phyloP scores from a whole-genome alignment of 2,888 invertebrate species.

The Gortyna flavago region DNA sequence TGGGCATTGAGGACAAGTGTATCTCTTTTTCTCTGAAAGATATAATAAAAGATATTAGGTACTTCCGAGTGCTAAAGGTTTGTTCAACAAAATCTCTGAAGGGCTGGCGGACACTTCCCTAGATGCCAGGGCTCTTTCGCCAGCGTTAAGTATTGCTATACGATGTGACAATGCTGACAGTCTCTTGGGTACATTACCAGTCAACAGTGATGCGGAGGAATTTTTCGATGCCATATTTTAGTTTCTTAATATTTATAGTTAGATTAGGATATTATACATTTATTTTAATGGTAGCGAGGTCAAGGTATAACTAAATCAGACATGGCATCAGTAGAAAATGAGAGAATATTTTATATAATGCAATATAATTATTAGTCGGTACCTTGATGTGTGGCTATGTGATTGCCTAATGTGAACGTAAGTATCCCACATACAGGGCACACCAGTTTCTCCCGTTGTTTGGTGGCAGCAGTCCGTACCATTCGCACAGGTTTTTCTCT shows the following conservation, averaged over 20 bases:
- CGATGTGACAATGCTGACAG: too few relatives aligned
- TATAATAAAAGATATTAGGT: slow-evolving; percentile 15
- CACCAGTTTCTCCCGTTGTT: slow-evolving; percentile 86
- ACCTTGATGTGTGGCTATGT: slow-evolving; percentile 88
- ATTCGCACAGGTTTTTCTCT: slow-evolving; percentile 78
- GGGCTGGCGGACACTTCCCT: background rate
- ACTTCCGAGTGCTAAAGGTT: background rate
- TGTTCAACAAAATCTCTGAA: background rate
- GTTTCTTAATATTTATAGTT: background rate
- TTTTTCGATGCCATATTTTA: background rate
- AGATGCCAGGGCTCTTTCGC: background rate
- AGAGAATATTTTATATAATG: background rate
- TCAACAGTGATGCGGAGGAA: too few relatives aligned
- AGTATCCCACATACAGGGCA: slow-evolving; percentile 89
- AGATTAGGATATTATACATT: background rate
- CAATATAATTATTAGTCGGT: slow-evolving; percentile 16
- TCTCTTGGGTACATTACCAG: too few relatives aligned
- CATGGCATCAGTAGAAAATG: background rate
- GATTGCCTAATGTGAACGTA: slow-evolving; percentile 86
- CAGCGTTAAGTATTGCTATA: background rate
- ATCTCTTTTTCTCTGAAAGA: slow-evolving; percentile 86
- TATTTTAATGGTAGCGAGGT: background rate
- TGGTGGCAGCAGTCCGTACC: slow-evolving; percentile 74
- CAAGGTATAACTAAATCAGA: background rate
- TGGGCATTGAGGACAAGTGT: slow-evolving; percentile 84